phyloP scores from a whole-genome alignment of 2,797 vertebrate genomes.

The Galago senegalensis region DNA sequence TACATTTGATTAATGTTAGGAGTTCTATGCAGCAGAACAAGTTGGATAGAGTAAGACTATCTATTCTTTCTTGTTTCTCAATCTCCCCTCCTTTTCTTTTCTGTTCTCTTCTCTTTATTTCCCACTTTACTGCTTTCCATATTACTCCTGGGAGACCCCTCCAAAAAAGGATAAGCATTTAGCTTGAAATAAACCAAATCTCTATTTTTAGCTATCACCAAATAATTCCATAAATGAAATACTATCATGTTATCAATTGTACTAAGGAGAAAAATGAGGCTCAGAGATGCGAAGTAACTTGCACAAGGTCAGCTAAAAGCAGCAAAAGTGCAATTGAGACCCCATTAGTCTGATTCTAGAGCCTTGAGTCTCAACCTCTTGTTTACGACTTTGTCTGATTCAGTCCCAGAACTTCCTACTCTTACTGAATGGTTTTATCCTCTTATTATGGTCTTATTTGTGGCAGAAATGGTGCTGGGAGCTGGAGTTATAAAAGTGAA shows the following conservation, averaged over 20 bases:
- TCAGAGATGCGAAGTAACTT: not conserved
- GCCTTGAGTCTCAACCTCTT: not conserved
- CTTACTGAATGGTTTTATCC: not conserved
- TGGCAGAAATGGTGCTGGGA: not conserved
- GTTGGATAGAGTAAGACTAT: not conserved
- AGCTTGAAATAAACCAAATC: not conserved
- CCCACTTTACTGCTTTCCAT: not conserved
- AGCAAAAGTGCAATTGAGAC: not conserved
- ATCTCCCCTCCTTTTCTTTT: not conserved
- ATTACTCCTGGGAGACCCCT: not conserved
- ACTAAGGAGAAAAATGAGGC: conserved; percentile 4
- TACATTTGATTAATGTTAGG: conserved; percentile 48
- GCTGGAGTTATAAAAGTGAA: not conserved
- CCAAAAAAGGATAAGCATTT: not conserved
- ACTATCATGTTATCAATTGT: not conserved
- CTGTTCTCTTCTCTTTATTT: not conserved
- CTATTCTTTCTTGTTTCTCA: conserved; percentile 28
- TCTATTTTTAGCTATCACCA: not conserved
- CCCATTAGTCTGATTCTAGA: not conserved
- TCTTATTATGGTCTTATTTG: not conserved
- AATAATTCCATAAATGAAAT: conserved; percentile 13
- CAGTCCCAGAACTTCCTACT: not conserved
- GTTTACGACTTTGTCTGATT: not conserved
- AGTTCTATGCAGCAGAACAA: not conserved
- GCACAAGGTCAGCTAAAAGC: not conserved